Conservation (phyloP, 2,888 invertebrate genomes). For the Eubasilissa splendida region DNA sequence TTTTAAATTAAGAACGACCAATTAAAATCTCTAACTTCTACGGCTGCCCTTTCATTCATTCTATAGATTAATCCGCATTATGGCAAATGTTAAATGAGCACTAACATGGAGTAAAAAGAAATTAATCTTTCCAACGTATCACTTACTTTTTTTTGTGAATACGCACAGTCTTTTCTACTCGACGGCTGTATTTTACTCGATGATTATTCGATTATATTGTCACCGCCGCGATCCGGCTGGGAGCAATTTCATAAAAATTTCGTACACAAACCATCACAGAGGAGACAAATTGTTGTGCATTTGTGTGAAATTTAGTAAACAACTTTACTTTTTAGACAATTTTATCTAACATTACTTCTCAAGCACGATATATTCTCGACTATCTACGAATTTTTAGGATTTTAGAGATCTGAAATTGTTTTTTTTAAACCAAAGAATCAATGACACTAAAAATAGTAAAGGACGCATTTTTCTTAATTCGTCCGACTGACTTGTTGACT, state of each 20-base stretch:
- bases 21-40: conserved; percentile 16
- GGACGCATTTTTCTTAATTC: too few species aligned
- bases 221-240: not conserved
- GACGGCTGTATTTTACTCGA: not conserved
- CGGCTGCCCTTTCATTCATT: conserved; percentile 12
- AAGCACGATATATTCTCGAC: too few species aligned
- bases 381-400: too few species aligned
- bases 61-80: not conserved
- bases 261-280: conserved; percentile 14
- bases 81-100: not conserved
- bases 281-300: not conserved
- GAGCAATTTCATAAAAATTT: conserved; percentile 11
- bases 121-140: not conserved
- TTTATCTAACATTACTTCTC: too few species aligned
- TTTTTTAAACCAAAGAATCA: too few species aligned
- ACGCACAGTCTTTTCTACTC: not conserved
- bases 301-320: not conserved
- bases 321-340: too few species aligned
- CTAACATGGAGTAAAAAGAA: not conserved
- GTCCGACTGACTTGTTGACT: too few species aligned
- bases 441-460: too few species aligned
- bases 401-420: too few species aligned
- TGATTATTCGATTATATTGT: not conserved
- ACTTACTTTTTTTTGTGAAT: not conserved
- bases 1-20: conserved; percentile 32